These are phyloP conservation scores for Drosophila eugracilis DNA, from an alignment of 1,140 invertebrate genomes.

Conservation along the genomic window DNA sequence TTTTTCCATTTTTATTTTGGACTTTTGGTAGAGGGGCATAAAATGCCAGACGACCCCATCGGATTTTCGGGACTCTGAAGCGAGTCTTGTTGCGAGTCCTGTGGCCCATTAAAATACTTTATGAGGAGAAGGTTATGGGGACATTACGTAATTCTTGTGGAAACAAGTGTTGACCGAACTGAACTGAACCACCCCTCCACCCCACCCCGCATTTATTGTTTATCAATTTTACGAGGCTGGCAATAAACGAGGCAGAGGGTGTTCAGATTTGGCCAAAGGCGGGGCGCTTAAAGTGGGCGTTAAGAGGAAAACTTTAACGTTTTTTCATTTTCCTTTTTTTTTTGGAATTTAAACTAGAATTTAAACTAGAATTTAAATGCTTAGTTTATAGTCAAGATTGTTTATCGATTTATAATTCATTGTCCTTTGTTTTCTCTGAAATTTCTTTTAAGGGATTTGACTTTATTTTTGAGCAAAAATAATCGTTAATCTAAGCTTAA, in stretches of 20 bases:
- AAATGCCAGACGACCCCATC: slow-evolving; percentile 28
- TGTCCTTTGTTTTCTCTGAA: not conserved
- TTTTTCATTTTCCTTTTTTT: not conserved
- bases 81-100: slow-evolving; percentile 25
- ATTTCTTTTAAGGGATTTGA: not conserved
- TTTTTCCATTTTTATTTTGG: too few species aligned
- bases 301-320: not conserved
- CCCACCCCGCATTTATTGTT: slow-evolving; percentile 49
- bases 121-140: slow-evolving; percentile 11
- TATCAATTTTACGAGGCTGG: slow-evolving; percentile 62
- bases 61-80: slow-evolving; percentile 17
- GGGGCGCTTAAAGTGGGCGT: not conserved
- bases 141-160: slow-evolving; percentile 37
- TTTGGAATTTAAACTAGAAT: not conserved
- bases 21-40: slow-evolving; percentile 18
- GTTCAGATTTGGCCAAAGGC: not conserved
- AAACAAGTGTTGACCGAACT: slow-evolving; percentile 13
- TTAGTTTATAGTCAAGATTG: too few species aligned
- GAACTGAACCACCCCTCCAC: too few species aligned
- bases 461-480: not conserved
- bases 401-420: not conserved
- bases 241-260: slow-evolving; percentile 22
- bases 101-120: slow-evolving; percentile 40
- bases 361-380: too few species aligned
- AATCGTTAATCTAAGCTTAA: not conserved